Percentiles rank a stretch among this genome's conserved stretches.
Conservation (phyloP, 2,888 invertebrate genomes). For the Temnothorax ravouxi region DNA sequence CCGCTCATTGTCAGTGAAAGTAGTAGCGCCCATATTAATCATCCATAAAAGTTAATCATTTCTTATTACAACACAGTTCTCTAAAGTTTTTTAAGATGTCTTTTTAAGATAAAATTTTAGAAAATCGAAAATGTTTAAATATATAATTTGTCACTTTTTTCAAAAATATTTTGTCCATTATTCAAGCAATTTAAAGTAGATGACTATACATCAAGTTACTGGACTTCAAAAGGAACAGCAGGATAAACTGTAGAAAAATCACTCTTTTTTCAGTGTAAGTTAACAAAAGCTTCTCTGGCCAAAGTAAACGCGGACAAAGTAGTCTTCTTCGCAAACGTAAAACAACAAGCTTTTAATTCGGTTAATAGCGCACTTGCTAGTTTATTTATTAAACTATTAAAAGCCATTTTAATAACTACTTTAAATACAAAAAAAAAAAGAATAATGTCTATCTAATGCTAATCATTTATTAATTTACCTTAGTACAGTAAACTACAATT, state of each 20-base stretch:
- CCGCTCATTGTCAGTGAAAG: no score
- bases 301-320: conserved; percentile 22
- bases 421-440: neutral
- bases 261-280: conserved; percentile 13
- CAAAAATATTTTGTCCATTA: neutral
- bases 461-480: neutral
- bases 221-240: neutral
- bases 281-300: conserved; percentile 21
- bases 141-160: neutral
- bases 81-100: neutral
- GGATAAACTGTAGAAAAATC: neutral
- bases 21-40: no score
- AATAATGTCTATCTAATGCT: neutral
- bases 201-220: neutral
- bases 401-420: neutral
- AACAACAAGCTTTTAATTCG: conserved; percentile 18
- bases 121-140: neutral
- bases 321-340: conserved; percentile 13
- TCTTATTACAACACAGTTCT: neutral
- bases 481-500: neutral
- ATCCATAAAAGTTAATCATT: neutral
- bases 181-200: neutral
- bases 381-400: conserved; percentile 9
- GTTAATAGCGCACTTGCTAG: neutral
- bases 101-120: neutral